Conservation (phyloP, 2,797 vertebrate genomes). For the Scleropages formosus region DNA sequence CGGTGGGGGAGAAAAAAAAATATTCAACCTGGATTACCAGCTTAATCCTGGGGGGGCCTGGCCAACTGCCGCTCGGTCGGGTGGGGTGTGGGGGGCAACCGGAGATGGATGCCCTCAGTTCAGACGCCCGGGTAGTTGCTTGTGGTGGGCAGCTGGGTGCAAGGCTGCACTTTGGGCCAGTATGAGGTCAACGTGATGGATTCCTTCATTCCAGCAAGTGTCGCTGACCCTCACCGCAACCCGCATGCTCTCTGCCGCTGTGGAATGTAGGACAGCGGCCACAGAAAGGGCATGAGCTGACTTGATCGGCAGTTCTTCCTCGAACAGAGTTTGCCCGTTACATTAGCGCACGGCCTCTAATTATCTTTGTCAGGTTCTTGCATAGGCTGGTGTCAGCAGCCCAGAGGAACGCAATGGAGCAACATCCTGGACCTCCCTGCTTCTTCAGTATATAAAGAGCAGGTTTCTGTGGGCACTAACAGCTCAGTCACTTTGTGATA, state of each 20-base stretch:
- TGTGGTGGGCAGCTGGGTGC: slow-evolving; percentile 2
- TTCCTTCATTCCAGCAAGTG: slow-evolving; percentile 14
- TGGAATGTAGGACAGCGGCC: neutral
- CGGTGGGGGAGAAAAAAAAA: neutral
- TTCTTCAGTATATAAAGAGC: too few species aligned
- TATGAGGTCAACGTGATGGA: slow-evolving; percentile 20
- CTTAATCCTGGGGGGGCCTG: slow-evolving; percentile 24
- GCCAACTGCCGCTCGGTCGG: slow-evolving; percentile 14
- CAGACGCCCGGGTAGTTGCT: neutral
- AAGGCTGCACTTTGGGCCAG: slow-evolving; percentile 10
- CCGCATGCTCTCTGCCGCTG: neutral
- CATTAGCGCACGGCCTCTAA: neutral
- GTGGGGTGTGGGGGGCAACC: neutral
- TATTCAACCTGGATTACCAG: slow-evolving; percentile 24
- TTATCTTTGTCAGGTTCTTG: neutral
- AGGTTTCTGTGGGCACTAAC: too few species aligned
- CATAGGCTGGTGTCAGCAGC: too few species aligned
- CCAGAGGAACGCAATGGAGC: neutral
- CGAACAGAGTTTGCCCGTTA: neutral
- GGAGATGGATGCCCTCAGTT: neutral
- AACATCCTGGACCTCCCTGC: neutral
- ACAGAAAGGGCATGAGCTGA: neutral
- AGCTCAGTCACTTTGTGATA: too few species aligned
- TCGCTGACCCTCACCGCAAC: slow-evolving; percentile 2
- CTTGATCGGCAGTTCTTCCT: neutral